These are phyloP conservation scores for Sepiola atlantica DNA, from an alignment of 2,888 invertebrate genomes.

Conservation along the genomic window DNA sequence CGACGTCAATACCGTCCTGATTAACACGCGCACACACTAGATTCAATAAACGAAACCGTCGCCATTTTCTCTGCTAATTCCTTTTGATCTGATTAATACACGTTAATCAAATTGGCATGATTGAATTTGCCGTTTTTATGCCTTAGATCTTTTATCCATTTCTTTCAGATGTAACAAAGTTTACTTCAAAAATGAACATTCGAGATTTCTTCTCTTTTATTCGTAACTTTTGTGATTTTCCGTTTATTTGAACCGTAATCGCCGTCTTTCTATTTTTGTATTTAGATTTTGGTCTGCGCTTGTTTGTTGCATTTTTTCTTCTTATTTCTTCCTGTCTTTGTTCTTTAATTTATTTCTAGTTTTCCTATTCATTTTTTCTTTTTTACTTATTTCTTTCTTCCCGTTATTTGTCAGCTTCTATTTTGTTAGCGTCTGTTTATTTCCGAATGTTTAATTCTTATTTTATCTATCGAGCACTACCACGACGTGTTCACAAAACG, in stretches of 20 bases:
- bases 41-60: not conserved
- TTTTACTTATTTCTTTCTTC: not conserved
- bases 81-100: slow-evolving; percentile 7
- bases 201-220: not conserved
- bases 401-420: not conserved
- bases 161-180: slow-evolving; percentile 32
- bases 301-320: not conserved
- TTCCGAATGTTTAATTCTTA: not conserved
- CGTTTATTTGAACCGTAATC: too few species aligned
- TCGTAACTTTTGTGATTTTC: too few species aligned
- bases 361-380: not conserved
- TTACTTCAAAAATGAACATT: slow-evolving; percentile 13
- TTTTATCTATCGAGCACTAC: too few species aligned
- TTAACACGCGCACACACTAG: slow-evolving; percentile 15
- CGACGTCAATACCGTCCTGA: not conserved
- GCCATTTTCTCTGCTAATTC: slow-evolving; percentile 1
- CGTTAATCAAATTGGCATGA: not conserved
- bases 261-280: not conserved
- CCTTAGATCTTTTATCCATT: not conserved
- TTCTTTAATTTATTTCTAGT: not conserved
- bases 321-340: not conserved
- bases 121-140: not conserved
- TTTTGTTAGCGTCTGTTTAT: not conserved
- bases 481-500: too few species aligned
- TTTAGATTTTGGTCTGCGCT: not conserved